phyloP scores from a whole-genome alignment of 37 sponge, comb jelly and placozoan genomes.

The Amphimedon queenslandica region DNA sequence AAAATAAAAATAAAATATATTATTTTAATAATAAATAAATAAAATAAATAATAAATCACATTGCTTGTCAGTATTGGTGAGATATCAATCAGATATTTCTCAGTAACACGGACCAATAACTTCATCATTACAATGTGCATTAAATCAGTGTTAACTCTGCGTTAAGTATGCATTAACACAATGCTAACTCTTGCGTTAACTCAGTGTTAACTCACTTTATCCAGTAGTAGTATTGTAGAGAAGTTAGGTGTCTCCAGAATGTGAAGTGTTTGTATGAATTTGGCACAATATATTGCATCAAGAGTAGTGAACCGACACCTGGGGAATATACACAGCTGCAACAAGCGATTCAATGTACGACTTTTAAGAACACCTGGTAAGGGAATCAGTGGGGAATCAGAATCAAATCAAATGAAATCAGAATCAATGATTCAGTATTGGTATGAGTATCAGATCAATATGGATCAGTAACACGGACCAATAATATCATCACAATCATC shows the following conservation, averaged over 20 bases:
- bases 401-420: background rate
- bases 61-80: no score
- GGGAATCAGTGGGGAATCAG: background rate
- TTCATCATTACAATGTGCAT: no score
- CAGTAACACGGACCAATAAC: no score
- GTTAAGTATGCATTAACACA: background rate
- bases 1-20: no score
- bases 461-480: slow-evolving; percentile 60
- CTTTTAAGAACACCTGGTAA: slow-evolving; percentile 61
- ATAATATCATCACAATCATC: slow-evolving; percentile 25
- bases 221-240: slow-evolving; percentile 96
- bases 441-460: background rate
- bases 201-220: slow-evolving; percentile 71
- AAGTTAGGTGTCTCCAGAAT: slow-evolving; percentile 82
- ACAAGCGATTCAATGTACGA: slow-evolving; percentile 84
- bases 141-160: background rate
- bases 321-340: slow-evolving; percentile 96
- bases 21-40: no score
- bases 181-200: no score
- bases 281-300: slow-evolving; percentile 95
- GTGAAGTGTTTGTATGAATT: slow-evolving; percentile 85
- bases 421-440: slow-evolving; percentile 11
- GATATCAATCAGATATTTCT: no score
- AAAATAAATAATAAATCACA: no score
- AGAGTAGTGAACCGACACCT: slow-evolving; percentile 85